These are phyloP conservation scores for Climacteris rufus DNA, from an alignment of 2,113 vertebrate genomes.

Conservation along the genomic window DNA sequence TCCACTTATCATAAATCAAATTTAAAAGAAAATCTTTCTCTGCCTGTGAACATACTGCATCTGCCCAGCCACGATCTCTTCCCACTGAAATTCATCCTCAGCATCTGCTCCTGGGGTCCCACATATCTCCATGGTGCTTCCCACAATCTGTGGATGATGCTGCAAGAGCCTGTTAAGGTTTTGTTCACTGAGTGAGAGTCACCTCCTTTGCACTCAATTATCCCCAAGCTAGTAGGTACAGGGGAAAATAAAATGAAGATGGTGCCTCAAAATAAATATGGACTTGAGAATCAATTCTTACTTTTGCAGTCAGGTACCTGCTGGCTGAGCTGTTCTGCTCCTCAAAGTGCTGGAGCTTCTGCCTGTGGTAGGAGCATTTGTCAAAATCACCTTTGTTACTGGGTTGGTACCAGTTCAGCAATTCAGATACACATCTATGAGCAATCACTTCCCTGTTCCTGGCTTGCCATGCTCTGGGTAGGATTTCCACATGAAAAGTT, in stretches of 20 bases:
- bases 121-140: fast-evolving
- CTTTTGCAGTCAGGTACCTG: not conserved
- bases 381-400: constrained; percentile 11
- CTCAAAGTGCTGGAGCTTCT: not conserved
- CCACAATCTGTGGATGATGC: fast-evolving
- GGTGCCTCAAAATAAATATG: not conserved
- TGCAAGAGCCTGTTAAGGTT: not conserved
- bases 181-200: not conserved
- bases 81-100: not conserved
- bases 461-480: not conserved
- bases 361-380: not conserved
- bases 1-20: constrained; percentile 55
- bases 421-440: not conserved
- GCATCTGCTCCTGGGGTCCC: not conserved
- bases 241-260: not conserved
- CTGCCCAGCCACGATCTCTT: not conserved
- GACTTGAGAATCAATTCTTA: not conserved
- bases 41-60: not conserved
- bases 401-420: constrained; percentile 5
- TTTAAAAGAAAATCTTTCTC: constrained; percentile 6
- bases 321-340: not conserved
- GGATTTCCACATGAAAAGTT: not conserved
- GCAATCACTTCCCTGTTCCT: not conserved
- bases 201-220: not conserved
- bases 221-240: not conserved